phyloP scores from a whole-genome alignment of 2,113 vertebrate species.

The Aspiorhynchus laticeps region DNA sequence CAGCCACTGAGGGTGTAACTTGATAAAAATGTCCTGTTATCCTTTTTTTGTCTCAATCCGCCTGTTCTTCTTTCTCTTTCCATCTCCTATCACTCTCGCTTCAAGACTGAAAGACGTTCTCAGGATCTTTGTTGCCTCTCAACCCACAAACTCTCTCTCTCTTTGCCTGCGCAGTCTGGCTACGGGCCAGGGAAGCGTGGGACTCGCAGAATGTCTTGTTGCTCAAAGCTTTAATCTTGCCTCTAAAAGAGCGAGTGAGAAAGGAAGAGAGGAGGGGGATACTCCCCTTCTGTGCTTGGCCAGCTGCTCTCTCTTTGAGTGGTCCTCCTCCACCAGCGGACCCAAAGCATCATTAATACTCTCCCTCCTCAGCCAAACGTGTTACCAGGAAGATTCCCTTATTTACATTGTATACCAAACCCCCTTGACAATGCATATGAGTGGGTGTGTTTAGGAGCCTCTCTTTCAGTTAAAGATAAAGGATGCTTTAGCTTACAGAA shows the following conservation, averaged over 20 bases:
- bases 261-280: constrained; percentile 6
- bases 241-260: constrained; percentile 30
- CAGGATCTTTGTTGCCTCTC: constrained; percentile 29
- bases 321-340: background rate
- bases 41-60: background rate
- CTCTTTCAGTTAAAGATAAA: background rate
- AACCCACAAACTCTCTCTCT: constrained; percentile 3
- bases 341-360: constrained; percentile 5
- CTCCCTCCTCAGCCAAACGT: background rate
- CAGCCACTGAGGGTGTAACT: constrained; percentile 18
- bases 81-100: constrained; percentile 13
- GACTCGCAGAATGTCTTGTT: constrained; percentile 45
- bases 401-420: background rate
- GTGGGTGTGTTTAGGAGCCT: constrained; percentile 3
- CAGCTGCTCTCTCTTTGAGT: constrained; percentile 20
- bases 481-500: background rate
- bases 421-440: background rate
- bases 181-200: constrained; percentile 46
- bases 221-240: constrained; percentile 47
- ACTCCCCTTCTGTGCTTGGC: constrained; percentile 1
- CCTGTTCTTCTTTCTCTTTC: constrained; percentile 13
- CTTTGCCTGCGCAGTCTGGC: constrained; percentile 38
- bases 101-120: constrained; percentile 9
- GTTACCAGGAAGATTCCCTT: background rate
- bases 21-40: constrained; percentile 35